Conservation (phyloP, 2,113 vertebrate genomes). For the Tapirus terrestris region DNA sequence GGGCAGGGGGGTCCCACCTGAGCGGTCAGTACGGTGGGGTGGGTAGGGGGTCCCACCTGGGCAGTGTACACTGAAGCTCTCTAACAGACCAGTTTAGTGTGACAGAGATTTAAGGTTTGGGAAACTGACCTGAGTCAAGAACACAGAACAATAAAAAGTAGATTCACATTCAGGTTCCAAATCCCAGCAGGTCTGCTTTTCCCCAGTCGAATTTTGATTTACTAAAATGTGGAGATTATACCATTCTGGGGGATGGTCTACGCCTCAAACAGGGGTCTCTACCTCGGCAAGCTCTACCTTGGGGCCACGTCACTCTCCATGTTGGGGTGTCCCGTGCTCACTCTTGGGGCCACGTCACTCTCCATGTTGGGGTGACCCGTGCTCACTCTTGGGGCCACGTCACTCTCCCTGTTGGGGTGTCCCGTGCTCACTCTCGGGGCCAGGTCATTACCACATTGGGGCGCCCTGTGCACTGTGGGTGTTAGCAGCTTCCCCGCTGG, state of each 20-base stretch:
- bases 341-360: accelerated
- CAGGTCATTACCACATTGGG: background rate
- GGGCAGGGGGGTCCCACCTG: background rate
- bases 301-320: background rate
- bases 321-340: accelerated
- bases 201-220: background rate
- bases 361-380: accelerated
- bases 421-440: background rate
- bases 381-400: background rate
- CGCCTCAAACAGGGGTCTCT: background rate
- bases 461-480: accelerated
- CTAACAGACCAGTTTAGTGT: background rate
- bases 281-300: background rate
- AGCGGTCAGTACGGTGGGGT: background rate
- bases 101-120: background rate
- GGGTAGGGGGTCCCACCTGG: background rate
- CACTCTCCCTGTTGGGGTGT: background rate
- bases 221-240: background rate
- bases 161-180: background rate
- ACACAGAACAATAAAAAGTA: background rate
- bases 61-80: background rate
- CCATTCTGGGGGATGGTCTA: background rate
- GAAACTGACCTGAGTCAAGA: background rate
- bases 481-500: background rate
- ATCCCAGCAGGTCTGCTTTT: background rate